Conservation (phyloP, 2,888 invertebrate genomes). For the Leptinotarsa rubiginosa region DNA sequence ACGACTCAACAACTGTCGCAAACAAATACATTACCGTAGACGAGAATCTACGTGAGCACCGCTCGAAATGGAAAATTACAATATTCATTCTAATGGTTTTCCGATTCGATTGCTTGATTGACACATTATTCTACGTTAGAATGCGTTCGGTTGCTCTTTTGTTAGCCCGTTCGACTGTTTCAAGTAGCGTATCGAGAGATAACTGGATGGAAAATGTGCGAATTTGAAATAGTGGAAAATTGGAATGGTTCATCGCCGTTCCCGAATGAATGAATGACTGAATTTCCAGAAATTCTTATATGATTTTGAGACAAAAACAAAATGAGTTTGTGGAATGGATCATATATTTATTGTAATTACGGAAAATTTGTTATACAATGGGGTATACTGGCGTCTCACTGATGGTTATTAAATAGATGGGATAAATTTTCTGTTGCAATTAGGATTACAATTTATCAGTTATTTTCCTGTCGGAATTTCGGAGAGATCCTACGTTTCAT, state of each 20-base stretch:
- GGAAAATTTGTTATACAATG: too few species aligned
- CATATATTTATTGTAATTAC: too few species aligned
- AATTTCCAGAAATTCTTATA: too few species aligned
- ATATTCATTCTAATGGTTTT: slow-evolving; percentile 56
- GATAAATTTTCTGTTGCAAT: too few species aligned
- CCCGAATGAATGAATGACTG: neutral
- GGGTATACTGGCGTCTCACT: too few species aligned
- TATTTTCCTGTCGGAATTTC: too few species aligned
- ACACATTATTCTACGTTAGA: slow-evolving; percentile 57
- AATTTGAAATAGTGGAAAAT: slow-evolving; percentile 24
- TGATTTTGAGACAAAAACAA: too few species aligned
- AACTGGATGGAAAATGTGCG: slow-evolving; percentile 25
- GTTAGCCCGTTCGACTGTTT: slow-evolving; percentile 37
- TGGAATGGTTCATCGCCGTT: neutral
- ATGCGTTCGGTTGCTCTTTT: slow-evolving; percentile 46
- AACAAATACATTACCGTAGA: slow-evolving; percentile 52
- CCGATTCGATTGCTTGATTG: slow-evolving; percentile 54
- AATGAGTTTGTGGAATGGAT: too few species aligned
- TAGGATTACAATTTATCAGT: too few species aligned
- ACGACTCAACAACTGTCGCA: slow-evolving; percentile 53
- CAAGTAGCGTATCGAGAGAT: slow-evolving; percentile 32
- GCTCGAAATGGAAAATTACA: slow-evolving; percentile 58
- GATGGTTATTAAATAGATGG: too few species aligned
- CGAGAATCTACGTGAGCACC: slow-evolving; percentile 48
- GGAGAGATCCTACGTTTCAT: too few species aligned